Evolutionary conservation across 2,113 vertebrate species (phyloP).

Genomic region (Rafetus swinhoei): DNA sequence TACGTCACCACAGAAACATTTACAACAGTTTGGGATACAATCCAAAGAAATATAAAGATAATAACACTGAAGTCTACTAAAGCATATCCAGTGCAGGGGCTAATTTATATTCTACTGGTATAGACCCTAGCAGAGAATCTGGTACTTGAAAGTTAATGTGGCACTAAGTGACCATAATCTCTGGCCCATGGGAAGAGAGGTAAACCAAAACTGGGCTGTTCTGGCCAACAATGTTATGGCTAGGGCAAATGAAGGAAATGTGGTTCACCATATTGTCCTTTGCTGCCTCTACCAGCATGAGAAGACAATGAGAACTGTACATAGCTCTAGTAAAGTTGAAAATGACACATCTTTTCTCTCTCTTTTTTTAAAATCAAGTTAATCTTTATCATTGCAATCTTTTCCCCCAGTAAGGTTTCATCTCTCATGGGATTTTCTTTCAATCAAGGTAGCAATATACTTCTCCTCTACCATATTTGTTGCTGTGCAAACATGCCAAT

Average conservation of each 20-base stretch:
- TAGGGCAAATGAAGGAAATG: neutral
- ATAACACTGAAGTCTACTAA: accelerated
- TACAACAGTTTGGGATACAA: neutral
- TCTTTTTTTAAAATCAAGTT: neutral
- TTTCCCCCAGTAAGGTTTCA: neutral
- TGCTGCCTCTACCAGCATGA: neutral
- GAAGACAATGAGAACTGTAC: neutral
- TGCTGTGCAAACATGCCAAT: slow-evolving; percentile 18
- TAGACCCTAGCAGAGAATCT: neutral
- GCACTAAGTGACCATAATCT: neutral
- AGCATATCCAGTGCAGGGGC: neutral
- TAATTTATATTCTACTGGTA: neutral
- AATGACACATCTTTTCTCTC: neutral
- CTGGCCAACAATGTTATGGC: neutral
- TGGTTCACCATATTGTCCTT: neutral
- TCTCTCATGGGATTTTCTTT: slow-evolving; percentile 2
- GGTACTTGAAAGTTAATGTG: neutral
- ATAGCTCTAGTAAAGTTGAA: neutral
- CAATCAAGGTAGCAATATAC: neutral
- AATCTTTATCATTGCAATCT: neutral
- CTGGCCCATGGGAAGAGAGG: neutral
- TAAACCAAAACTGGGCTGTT: neutral
- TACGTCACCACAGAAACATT: neutral
- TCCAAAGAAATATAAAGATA: neutral
- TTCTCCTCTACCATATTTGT: neutral